Percentiles rank a stretch among this genome's conserved stretches.
Conservation (phyloP, 2,113 vertebrate species). For the Oreotrochilus melanogaster region DNA sequence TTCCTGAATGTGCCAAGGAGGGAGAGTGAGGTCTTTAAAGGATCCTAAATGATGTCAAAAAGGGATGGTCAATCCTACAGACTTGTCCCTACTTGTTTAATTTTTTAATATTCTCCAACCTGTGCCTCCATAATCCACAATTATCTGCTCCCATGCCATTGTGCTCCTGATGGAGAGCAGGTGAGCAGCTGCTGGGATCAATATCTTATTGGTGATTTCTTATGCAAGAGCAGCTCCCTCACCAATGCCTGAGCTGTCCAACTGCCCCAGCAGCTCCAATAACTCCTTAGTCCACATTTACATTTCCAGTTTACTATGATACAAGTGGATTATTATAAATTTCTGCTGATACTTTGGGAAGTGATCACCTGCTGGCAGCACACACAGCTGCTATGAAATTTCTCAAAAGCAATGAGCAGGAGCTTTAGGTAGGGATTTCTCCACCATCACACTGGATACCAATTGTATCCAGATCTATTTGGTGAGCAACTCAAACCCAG, state of each 20-base stretch:
- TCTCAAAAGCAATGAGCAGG: neutral
- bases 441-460: neutral
- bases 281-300: neutral
- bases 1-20: neutral
- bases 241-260: neutral
- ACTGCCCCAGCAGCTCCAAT: neutral
- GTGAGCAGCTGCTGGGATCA: conserved; percentile 63
- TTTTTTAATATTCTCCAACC: conserved; percentile 47
- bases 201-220: neutral
- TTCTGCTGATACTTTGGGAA: neutral
- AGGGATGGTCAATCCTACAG: neutral
- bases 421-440: neutral
- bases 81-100: neutral
- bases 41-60: too few species aligned
- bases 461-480: neutral
- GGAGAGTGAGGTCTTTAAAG: too few species aligned
- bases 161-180: conserved; percentile 59
- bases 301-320: neutral
- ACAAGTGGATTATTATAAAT: neutral
- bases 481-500: neutral
- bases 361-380: neutral
- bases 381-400: neutral
- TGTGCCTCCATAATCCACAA: conserved; percentile 33
- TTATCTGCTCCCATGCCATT: conserved; percentile 54
- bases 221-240: neutral